A percentile compares a stretch with the other conserved stretches of the same genome.
These are phyloP conservation scores for Drosophila mulleri DNA, from an alignment of 2,888 invertebrate species.

Conservation along the genomic window DNA sequence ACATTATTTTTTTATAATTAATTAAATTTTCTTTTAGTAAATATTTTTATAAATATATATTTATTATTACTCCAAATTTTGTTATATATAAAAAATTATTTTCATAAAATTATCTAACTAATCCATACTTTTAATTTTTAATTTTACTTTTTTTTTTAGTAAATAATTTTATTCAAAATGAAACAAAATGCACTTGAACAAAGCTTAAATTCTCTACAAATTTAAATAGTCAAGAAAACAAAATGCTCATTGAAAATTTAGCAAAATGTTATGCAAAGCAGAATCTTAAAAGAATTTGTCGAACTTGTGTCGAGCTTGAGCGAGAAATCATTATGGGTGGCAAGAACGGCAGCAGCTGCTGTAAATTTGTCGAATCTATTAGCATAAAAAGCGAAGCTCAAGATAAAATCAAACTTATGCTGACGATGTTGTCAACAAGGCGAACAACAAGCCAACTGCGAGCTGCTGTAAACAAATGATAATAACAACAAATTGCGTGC, in stretches of 20 bases:
- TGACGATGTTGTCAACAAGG: constrained; percentile 64
- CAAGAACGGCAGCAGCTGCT: constrained; percentile 52
- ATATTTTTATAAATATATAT: too few relatives aligned
- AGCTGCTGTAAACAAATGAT: constrained; percentile 41
- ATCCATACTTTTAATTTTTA: too few relatives aligned
- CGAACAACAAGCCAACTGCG: constrained; percentile 24
- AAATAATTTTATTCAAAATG: background rate
- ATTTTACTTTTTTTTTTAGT: background rate
- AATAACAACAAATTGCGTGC: constrained; percentile 50
- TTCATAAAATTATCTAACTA: too few relatives aligned
- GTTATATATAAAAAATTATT: too few relatives aligned
- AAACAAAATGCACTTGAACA: background rate
- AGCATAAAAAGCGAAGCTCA: constrained; percentile 62
- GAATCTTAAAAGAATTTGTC: constrained; percentile 4
- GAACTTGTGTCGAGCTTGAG: constrained; percentile 15
- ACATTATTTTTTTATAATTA: background rate
- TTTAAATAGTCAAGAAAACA: background rate
- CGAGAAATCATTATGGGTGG: constrained; percentile 9
- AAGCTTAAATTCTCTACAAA: background rate
- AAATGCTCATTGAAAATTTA: constrained; percentile 3
- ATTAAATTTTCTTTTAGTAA: too few relatives aligned
- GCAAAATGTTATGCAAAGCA: background rate
- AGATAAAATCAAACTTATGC: constrained; percentile 72
- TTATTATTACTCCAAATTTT: too few relatives aligned
- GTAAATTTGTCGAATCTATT: constrained; percentile 64